Percentiles rank a stretch among this genome's conserved stretches.
phyloP scores from a whole-genome alignment of 92 coral and sea anemone species.

The Muricea muricata region DNA sequence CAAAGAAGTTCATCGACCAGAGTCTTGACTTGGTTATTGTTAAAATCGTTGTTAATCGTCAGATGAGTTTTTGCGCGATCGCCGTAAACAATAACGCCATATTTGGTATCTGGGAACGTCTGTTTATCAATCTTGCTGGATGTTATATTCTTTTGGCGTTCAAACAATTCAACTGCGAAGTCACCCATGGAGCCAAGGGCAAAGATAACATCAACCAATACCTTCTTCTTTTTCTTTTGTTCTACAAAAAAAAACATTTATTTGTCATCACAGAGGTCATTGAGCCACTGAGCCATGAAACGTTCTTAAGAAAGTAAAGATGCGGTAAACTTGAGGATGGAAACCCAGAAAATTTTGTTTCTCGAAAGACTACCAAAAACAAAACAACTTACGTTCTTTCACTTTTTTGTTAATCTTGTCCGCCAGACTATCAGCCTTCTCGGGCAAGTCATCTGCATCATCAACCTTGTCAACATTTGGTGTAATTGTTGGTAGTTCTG shows the following conservation, averaged over 20 bases:
- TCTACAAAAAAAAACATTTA: constrained; percentile 16
- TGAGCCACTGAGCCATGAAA: no score
- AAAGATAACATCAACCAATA: constrained; percentile 53
- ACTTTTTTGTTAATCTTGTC: constrained; percentile 30
- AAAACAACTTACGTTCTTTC: constrained; percentile 17
- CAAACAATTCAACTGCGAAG: constrained; percentile 32
- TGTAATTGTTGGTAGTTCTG: constrained; percentile 15
- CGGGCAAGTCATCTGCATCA: constrained; percentile 16
- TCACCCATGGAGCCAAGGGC: constrained; percentile 54
- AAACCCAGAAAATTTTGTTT: neutral
- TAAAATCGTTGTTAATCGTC: constrained; percentile 15
- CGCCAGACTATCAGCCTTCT: constrained; percentile 7
- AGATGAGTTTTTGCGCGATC: constrained; percentile 41
- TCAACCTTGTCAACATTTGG: constrained; percentile 19
- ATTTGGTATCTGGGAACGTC: constrained; percentile 52
- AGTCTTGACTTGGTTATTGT: constrained; percentile 28
- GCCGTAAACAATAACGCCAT: constrained; percentile 55
- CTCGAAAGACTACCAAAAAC: no score
- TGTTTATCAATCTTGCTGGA: constrained; percentile 49
- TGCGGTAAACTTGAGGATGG: neutral
- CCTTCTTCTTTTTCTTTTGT: constrained; percentile 35
- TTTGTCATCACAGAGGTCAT: no score
- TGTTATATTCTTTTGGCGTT: constrained; percentile 42
- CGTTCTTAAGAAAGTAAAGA: neutral
- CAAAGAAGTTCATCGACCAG: constrained; percentile 29